phyloP scores from a whole-genome alignment of 2,888 invertebrate species.

The Meteorus colon region DNA sequence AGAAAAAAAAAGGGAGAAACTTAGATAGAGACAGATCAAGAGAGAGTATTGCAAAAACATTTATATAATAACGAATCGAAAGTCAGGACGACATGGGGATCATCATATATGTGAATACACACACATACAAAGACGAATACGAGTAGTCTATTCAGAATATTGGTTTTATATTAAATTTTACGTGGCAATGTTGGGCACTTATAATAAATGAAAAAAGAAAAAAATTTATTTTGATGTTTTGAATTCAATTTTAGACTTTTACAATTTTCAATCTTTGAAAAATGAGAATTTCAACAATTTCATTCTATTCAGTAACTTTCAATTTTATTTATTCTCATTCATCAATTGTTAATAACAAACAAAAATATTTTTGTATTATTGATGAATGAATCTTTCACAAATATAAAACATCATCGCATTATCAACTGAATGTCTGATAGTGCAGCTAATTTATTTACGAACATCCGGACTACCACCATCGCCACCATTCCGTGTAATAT shows the following conservation, averaged over 20 bases:
- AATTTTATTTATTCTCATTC: too few relatives aligned
- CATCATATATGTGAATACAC: too few relatives aligned
- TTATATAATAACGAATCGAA: slow-evolving; percentile 1
- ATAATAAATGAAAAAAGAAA: too few relatives aligned
- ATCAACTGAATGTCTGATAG: slow-evolving; percentile 63
- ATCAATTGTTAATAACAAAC: too few relatives aligned
- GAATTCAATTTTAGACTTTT: too few relatives aligned
- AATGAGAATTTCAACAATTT: too few relatives aligned
- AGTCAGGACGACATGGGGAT: neutral
- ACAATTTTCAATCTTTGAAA: too few relatives aligned
- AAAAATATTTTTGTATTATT: too few relatives aligned
- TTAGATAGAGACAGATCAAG: neutral
- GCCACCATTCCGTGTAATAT: slow-evolving; percentile 15
- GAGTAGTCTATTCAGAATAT: too few relatives aligned
- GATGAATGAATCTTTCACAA: slow-evolving; percentile 64
- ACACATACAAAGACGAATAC: too few relatives aligned
- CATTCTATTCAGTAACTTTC: too few relatives aligned
- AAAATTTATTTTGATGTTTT: too few relatives aligned
- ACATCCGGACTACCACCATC: slow-evolving; percentile 48
- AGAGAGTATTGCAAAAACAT: slow-evolving; percentile 27
- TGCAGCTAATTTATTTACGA: slow-evolving; percentile 71
- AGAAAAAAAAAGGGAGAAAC: slow-evolving; percentile 12
- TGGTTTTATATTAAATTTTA: slow-evolving; percentile 26
- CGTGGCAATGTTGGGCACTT: neutral
- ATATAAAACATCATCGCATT: slow-evolving; percentile 59